A percentile compares a stretch with the other conserved stretches of the same genome.
Evolutionary conservation across 2,888 invertebrate species (phyloP).

Genomic region (Watsonalla binaria): DNA sequence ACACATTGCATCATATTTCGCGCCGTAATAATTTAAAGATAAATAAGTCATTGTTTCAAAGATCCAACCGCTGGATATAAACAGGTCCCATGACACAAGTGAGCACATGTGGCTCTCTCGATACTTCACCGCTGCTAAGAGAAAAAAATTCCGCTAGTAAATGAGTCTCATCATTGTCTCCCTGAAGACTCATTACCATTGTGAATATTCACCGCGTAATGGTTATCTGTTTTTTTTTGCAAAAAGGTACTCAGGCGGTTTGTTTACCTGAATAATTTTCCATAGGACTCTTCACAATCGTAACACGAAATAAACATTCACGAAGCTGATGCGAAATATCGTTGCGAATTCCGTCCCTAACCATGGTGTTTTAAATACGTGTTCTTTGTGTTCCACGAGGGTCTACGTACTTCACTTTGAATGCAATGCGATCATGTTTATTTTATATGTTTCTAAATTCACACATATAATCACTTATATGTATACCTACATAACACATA

Average conservation of each 20-base stretch:
- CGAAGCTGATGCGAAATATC: slow-evolving; percentile 57
- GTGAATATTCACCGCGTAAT: slow-evolving; percentile 62
- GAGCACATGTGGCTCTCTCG: slow-evolving; percentile 13
- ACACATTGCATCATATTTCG: slow-evolving; percentile 46
- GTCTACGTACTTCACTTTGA: background rate
- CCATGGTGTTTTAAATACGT: background rate
- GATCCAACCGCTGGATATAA: slow-evolving; percentile 15
- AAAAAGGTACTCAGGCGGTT: slow-evolving; percentile 22
- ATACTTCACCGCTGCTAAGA: slow-evolving; percentile 19
- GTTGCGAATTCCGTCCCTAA: slow-evolving; percentile 36
- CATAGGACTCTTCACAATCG: slow-evolving; percentile 16
- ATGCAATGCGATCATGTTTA: slow-evolving; percentile 52
- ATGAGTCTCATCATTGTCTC: slow-evolving; percentile 53
- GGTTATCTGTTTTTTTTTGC: slow-evolving; percentile 40
- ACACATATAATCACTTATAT: background rate
- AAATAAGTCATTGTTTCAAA: slow-evolving; percentile 44
- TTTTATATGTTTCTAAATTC: slow-evolving; percentile 19
- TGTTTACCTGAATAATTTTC: slow-evolving; percentile 24
- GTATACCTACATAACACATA: slow-evolving; percentile 10
- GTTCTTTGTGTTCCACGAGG: slow-evolving; percentile 2
- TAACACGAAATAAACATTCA: slow-evolving; percentile 5
- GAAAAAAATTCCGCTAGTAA: slow-evolving; percentile 40
- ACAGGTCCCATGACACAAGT: slow-evolving; percentile 12
- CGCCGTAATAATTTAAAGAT: slow-evolving; percentile 38
- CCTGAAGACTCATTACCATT: slow-evolving; percentile 55